Conservation (phyloP, 2,113 vertebrate species). For the Saguinus imperator region DNA sequence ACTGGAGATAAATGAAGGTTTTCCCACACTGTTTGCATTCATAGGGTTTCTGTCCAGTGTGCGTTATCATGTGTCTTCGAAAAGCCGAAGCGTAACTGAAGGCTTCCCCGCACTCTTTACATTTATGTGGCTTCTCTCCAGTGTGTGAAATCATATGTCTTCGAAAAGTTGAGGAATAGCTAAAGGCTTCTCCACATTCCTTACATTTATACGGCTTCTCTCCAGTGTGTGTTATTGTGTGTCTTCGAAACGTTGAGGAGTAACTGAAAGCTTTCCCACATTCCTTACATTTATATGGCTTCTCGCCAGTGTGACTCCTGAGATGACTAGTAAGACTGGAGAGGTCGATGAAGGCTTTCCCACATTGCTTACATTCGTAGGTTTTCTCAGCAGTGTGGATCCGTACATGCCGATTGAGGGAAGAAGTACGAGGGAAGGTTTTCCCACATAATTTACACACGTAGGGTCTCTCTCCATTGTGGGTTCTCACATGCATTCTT, state of each 20-base stretch:
- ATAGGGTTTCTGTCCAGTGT: slow-evolving; percentile 49
- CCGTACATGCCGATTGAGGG: slow-evolving; percentile 16
- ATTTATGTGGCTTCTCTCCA: slow-evolving; percentile 73
- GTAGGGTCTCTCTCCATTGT: slow-evolving; percentile 54
- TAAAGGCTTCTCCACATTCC: slow-evolving; percentile 69
- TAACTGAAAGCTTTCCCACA: background rate
- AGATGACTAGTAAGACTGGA: slow-evolving; percentile 13
- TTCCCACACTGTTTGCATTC: slow-evolving; percentile 49
- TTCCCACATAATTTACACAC: slow-evolving; percentile 56
- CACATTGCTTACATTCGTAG: slow-evolving; percentile 62
- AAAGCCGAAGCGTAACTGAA: slow-evolving; percentile 75
- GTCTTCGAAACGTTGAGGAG: background rate
- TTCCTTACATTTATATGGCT: background rate
- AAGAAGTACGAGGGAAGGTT: slow-evolving; percentile 43
- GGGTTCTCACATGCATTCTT: slow-evolving; percentile 16
- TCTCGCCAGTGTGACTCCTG: background rate
- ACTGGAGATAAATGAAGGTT: slow-evolving; percentile 44
- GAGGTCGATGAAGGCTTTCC: slow-evolving; percentile 51
- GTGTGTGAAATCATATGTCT: slow-evolving; percentile 72
- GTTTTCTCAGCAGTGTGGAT: slow-evolving; percentile 42
- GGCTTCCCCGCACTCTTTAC: slow-evolving; percentile 78
- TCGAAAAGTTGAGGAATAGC: slow-evolving; percentile 44
- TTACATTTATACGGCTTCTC: slow-evolving; percentile 9
- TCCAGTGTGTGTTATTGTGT: background rate
- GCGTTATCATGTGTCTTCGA: slow-evolving; percentile 45